These are phyloP conservation scores for Oscheius onirici DNA, from an alignment of 2,888 invertebrate species.

Conservation along the genomic window DNA sequence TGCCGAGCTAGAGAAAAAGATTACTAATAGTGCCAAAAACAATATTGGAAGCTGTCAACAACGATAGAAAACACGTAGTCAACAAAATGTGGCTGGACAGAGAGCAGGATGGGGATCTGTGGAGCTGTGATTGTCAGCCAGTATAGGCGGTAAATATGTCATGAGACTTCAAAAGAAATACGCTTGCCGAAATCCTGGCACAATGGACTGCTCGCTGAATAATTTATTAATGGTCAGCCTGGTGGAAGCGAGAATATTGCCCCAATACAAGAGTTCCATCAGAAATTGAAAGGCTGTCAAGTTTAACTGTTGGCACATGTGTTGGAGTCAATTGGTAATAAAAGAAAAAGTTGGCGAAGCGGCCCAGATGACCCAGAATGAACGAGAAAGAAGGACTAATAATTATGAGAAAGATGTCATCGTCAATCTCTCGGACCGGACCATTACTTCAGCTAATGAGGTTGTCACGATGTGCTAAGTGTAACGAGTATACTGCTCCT, in stretches of 20 bases:
- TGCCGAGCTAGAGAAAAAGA: conserved; percentile 3
- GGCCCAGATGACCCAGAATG: conserved; percentile 2
- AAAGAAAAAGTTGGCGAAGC: conserved; percentile 6
- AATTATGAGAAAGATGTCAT: not conserved
- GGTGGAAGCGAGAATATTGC: conserved; percentile 17
- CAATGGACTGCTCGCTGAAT: conserved; percentile 24
- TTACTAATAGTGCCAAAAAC: not conserved
- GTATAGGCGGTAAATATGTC: not conserved
- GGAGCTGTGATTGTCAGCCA: not conserved
- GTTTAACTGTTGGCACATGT: not conserved
- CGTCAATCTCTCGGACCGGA: not conserved
- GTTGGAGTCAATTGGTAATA: not conserved
- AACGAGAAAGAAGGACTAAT: not conserved
- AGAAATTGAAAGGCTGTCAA: not conserved
- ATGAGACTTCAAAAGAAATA: conserved; percentile 25
- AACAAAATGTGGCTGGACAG: not conserved
- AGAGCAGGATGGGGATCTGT: conserved; percentile 8
- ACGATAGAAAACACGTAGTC: not conserved
- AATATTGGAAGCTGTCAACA: not conserved
- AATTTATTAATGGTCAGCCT: conserved; percentile 24
- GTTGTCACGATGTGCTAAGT: not conserved
- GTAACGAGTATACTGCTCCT: not conserved
- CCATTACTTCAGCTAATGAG: not conserved
- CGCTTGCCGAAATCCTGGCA: conserved; percentile 19
- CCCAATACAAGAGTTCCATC: not conserved